Percentiles rank a stretch among this genome's conserved stretches.
phyloP scores from a whole-genome alignment of 53 echinoderm and acorn worm genomes.

The Paelopatides confundens region DNA sequence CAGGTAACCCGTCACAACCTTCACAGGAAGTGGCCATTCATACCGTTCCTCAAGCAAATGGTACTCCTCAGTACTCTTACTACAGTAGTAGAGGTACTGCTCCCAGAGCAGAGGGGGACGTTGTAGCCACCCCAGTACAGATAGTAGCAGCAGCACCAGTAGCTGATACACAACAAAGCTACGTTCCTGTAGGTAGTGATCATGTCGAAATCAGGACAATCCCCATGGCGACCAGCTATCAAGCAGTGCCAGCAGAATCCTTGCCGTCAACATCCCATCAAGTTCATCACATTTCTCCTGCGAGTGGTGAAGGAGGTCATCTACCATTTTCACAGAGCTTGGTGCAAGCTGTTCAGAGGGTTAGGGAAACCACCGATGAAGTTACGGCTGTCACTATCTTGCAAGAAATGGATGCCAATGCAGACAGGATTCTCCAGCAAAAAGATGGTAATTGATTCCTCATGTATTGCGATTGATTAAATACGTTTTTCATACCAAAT shows the following conservation, averaged over 20 bases:
- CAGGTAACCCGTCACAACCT: neutral
- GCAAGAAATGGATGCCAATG: constrained; percentile 47
- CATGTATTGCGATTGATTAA: neutral
- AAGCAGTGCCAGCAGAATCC: neutral
- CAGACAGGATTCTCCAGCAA: constrained; percentile 30
- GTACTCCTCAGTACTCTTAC: neutral
- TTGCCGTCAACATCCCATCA: constrained; percentile 23
- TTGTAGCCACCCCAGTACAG: constrained; percentile 28
- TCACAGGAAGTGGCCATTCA: constrained; percentile 36
- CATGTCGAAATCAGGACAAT: neutral
- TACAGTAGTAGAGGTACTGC: neutral
- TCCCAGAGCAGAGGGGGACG: neutral
- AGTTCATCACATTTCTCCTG: neutral
- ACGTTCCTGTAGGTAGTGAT: neutral
- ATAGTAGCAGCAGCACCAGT: neutral
- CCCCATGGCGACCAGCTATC: constrained; percentile 18
- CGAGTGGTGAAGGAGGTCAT: neutral
- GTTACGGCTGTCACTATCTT: constrained; percentile 33
- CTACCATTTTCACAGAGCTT: constrained; percentile 34
- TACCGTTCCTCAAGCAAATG: constrained; percentile 7
- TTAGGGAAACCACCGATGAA: constrained; percentile 28
- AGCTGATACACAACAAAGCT: neutral
- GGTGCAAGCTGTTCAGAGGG: constrained; percentile 37
- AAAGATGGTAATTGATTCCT: neutral
- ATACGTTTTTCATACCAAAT: neutral